Percentiles rank a stretch among this genome's conserved stretches.
phyloP scores from a whole-genome alignment of 2,113 vertebrate species.

The Ploceus nigricollis region DNA sequence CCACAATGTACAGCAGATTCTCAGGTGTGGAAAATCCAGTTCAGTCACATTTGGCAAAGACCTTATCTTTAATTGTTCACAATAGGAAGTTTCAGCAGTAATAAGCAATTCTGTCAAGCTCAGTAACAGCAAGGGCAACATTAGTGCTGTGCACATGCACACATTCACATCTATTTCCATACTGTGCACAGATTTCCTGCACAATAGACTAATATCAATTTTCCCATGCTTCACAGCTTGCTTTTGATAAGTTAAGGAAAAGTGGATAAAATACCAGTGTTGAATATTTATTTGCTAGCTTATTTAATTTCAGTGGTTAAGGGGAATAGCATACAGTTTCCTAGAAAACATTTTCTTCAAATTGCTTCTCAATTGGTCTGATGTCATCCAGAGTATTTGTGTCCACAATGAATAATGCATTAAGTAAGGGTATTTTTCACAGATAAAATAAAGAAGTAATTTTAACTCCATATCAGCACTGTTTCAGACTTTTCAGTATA shows the following conservation, averaged over 20 bases:
- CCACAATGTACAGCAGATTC: not conserved
- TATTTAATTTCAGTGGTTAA: conserved; percentile 56
- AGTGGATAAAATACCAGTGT: conserved; percentile 43
- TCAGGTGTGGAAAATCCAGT: not conserved
- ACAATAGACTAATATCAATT: conserved; percentile 64
- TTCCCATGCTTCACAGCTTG: conserved; percentile 64
- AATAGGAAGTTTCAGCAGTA: not conserved
- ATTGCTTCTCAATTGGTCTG: conserved; percentile 56
- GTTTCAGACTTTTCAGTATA: not conserved
- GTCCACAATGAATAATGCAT: conserved; percentile 66
- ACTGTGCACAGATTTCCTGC: conserved; percentile 43
- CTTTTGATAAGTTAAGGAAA: conserved; percentile 59
- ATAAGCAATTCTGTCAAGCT: not conserved
- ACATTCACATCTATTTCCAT: not conserved
- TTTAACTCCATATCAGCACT: not conserved
- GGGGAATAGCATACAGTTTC: conserved; percentile 39
- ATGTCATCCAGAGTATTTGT: conserved; percentile 61
- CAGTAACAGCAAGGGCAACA: not conserved
- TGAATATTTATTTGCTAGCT: conserved; percentile 31
- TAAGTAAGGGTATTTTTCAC: conserved; percentile 32
- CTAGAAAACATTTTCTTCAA: conserved; percentile 64
- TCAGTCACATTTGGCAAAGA: not conserved
- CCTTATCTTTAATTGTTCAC: not conserved
- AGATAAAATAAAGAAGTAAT: not conserved
- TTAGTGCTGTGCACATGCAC: not conserved